Base-by-base conservation (phyloP, 2,888 invertebrate species). In the Cataglyphis altisquamis region DNA sequence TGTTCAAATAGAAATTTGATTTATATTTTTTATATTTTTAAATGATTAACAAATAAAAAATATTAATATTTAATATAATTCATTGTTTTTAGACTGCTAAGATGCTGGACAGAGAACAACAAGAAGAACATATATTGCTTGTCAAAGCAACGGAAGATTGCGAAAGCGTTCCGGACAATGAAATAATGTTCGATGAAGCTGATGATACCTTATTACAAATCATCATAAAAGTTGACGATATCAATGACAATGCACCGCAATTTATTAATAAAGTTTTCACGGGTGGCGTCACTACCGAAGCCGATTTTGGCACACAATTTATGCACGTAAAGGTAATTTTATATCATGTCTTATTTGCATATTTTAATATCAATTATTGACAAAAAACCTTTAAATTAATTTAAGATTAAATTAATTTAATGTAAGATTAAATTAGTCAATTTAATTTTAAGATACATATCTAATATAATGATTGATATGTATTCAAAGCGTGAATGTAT, bases 211-310 rank as follows among this genome's bases (percentile, higher is more conserved):
- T 97, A 1, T 95, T 98, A 0, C 96, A 96, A 91, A 96, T 98
- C 0, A 94, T 96, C 12, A 95, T 98, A 0, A 96, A 96, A 80
- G 97, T 99, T 0, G 95, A 96, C 63, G 99, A 99, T 92, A 96
- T 98, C 1, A 99, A 99, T 92, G 99, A 99, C 92, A 99, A 99
- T 94, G 96, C 98, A 0, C 99, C 99, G 0, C 96, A 96, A 91
- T 99, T 99, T 93, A 95, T 96, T 3, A 97, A 97, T 84, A 96
- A 96, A 88, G 96, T 98, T 85, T 98, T 99, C 93, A 99, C 99
- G 0, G 98, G 99, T 0, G 99, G 99, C 0, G 98, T 99, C 1
- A 98, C 99, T 18, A 98, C 99, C 0, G 98, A 98, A 87, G 98
- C 98, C 0, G 97, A 98, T 94, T 99, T 98, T 94, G 99, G 98